phyloP scores from a whole-genome alignment of 2,113 vertebrate genomes.

The Orycteropus afer region DNA sequence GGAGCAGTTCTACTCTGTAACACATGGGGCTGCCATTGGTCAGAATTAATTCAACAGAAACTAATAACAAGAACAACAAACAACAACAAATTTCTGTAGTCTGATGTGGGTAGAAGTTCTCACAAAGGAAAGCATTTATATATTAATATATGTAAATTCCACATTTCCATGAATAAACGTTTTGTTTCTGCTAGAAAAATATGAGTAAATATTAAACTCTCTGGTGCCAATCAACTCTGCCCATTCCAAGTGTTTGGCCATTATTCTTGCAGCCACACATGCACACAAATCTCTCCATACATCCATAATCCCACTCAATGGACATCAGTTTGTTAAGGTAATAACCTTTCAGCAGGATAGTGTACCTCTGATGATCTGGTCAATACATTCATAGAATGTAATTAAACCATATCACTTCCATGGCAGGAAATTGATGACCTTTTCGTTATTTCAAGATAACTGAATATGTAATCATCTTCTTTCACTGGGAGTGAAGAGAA shows the following conservation, averaged over 20 bases:
- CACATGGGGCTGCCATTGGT: too few species aligned
- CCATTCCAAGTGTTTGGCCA: not conserved
- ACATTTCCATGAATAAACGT: not conserved
- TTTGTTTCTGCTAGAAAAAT: not conserved
- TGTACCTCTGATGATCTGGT: constrained; percentile 83
- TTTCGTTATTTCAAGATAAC: constrained; percentile 93
- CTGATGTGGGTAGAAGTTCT: not conserved
- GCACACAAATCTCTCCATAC: not conserved
- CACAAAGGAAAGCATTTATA: not conserved
- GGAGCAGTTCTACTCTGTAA: too few species aligned
- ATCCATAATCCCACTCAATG: constrained; percentile 38
- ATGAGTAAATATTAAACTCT: not conserved
- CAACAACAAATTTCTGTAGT: not conserved
- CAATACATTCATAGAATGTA: constrained; percentile 94
- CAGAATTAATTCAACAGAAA: not conserved
- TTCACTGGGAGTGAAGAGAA: constrained; percentile 56
- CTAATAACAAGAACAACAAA: not conserved
- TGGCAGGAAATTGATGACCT: constrained; percentile 93
- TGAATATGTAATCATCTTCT: constrained; percentile 89
- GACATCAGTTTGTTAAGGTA: constrained; percentile 81
- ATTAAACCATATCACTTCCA: constrained; percentile 90
- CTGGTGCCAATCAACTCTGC: constrained; percentile 41
- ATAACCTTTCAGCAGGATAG: constrained; percentile 84
- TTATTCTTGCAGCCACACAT: constrained; percentile 31
- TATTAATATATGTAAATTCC: not conserved